Base-by-base conservation (phyloP, 2,797 vertebrate species). In the Catharus ustulatus region DNA sequence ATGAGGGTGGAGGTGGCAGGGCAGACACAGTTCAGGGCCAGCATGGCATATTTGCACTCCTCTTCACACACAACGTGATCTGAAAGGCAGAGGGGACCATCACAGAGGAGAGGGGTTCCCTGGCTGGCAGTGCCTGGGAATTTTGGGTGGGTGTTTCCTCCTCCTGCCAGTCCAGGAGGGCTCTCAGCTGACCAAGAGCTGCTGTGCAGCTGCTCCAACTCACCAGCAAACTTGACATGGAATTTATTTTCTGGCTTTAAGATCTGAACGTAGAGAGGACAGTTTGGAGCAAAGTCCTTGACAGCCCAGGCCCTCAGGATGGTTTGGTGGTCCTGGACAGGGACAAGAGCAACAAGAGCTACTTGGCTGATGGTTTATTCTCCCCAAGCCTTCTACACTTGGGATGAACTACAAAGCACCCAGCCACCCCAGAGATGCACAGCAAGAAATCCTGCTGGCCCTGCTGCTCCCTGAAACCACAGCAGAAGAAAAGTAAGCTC, bases 61-160 rank as follows among this genome's bases (percentile, higher is more conserved):
- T 99, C 99, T 94, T 99, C 99, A 13, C 99, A 99, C 72, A 99
- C 99, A 24, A 99, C 98, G 0, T 99, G 99, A 97, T 99, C 99
- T 99, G 96, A 51, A 97, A 96, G 69, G 71, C 80, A 78, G 26
- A 89, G 15, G 34, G 71, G 22, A 45, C 15, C 0, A 0, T 84
- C 40, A 59, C 0, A 0, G 54, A 1, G 3, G 20, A 71, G 15
- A 77, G 3, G 13, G 26, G 24, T 1, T 73, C 68, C 51, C 61
- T 1, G 1, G n/a, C 32, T 8, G 3, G 13, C 6, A 2, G n/a
- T 11, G 42, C 79, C 16, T 0, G 0, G 45, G n/a, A 22, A 20
- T 42, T 71, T 27, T 8, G 15, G 74, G 69, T 38, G 55, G 55
- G 38, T 34, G 49, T 22, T 73, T 64, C 20, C 14, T 46, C 48